Evolutionary conservation across 2,888 invertebrate species (phyloP), one percentile per base, ranked within the genome.

Genomic region (Mycalesis mineus): DNA sequence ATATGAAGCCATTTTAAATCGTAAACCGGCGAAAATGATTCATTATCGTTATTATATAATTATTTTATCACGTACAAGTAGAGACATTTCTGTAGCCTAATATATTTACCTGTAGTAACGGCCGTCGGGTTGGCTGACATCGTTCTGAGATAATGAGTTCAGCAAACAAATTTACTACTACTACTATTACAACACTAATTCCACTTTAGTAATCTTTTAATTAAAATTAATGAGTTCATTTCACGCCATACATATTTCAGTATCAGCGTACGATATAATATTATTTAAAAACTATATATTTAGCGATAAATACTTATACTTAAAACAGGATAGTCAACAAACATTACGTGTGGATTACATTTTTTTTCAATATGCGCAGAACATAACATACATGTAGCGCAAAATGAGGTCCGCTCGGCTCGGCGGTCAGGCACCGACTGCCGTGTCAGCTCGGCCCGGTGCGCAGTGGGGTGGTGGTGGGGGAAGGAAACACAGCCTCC

Each of bases 401-500:
- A 57, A 56, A 60, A 52, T 60, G 62, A 54, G 63, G 59, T 56
- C 48, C 65, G 65, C 63, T 60, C 52, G 45, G 48, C 50, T 51
- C 75, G 76, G 66, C 67, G 70, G 72, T 66, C 70, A 68, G 65
- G 60, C 63, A 68, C 67, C 73, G 75, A 87, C 85, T 87, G 77
- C 61, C 67, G 68, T 50, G 59, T 40, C 61, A 63, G 64, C 44
- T n/a, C 55, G 59, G 58, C 33, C 36, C 36, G 50, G 54, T 56
- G 58, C 64, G 66, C 70, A 59, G 57, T 54, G 67, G 66, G 70
- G 70, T 66, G 65, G 64, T 58, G 68, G 71, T 57, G 67, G 70
- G 69, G 69, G 69, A 72, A 75, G 79, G 77, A 78, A 80, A 68
- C 82, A 77, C 85, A 87, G 84, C 85, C 86, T 84, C 86, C 83